These are phyloP conservation scores for Oscheius sp. DNA, from an alignment of 2,888 invertebrate genomes.

Conservation along the genomic window DNA sequence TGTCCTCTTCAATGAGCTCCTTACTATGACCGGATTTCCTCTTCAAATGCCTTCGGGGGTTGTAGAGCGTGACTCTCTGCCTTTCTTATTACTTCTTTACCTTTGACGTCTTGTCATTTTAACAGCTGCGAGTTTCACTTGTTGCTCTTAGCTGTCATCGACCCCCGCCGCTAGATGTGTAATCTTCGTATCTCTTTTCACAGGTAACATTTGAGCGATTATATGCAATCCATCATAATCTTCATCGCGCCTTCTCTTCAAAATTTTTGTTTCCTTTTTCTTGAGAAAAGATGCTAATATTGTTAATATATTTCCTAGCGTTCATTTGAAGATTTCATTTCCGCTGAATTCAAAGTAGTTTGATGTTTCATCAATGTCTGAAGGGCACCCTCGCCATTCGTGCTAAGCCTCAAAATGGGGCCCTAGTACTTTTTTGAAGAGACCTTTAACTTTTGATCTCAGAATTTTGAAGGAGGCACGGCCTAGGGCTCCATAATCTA, in stretches of 20 bases:
- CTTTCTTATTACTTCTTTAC: not conserved
- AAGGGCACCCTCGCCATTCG: no score
- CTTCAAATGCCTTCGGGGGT: not conserved
- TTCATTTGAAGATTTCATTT: no score
- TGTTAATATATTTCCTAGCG: not conserved
- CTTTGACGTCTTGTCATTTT: constrained; percentile 1
- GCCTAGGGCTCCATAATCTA: constrained; percentile 15
- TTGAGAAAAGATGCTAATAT: no score
- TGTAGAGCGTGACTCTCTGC: not conserved
- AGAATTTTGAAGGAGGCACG: constrained; percentile 1
- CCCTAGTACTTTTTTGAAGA: not conserved
- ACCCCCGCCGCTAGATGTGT: constrained; percentile 24
- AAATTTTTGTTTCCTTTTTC: no score
- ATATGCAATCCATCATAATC: constrained; percentile 13
- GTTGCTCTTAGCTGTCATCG: constrained; percentile 30
- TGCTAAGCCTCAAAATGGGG: no score
- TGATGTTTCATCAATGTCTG: not conserved
- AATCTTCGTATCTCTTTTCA: constrained; percentile 32
- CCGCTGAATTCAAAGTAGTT: not conserved
- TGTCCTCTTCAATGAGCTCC: constrained; percentile 23
- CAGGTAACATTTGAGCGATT: constrained; percentile 20
- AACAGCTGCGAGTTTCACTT: constrained; percentile 31
- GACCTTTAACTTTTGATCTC: constrained; percentile 20
- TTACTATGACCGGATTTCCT: constrained; percentile 15
- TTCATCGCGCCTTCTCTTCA: no score